phyloP scores from a whole-genome alignment of 2,113 vertebrate genomes.

The Peucedramus taeniatus region DNA sequence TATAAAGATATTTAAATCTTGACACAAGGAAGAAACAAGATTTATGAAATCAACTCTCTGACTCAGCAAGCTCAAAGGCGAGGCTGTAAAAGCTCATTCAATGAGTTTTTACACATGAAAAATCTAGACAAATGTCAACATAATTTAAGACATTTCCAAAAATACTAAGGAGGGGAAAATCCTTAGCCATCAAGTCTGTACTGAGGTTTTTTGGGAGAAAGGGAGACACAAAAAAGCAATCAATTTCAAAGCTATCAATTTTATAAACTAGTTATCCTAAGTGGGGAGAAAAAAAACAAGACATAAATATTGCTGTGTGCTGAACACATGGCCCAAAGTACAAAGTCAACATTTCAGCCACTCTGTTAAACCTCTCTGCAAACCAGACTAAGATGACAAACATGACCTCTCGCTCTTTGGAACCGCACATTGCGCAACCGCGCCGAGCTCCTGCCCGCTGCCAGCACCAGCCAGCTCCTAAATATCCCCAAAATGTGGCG shows the following conservation, averaged over 20 bases:
- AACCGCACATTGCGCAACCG: neutral
- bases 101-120: neutral
- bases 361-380: neutral
- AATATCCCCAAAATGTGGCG: fast-evolving
- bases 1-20: neutral
- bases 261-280: neutral
- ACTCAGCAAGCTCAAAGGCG: neutral
- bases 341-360: constrained; percentile 28
- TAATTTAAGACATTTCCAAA: neutral
- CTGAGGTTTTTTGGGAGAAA: neutral
- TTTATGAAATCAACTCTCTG: neutral
- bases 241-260: neutral
- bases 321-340: neutral
- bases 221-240: neutral
- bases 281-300: neutral
- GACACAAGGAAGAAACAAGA: neutral
- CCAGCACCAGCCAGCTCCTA: neutral
- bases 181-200: neutral
- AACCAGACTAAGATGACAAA: neutral
- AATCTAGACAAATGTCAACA: neutral
- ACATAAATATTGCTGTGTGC: neutral
- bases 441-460: fast-evolving
- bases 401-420: constrained; percentile 5
- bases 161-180: neutral
- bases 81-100: neutral